phyloP scores from a whole-genome alignment of 2,888 invertebrate species.

The Creontiades dilutus region DNA sequence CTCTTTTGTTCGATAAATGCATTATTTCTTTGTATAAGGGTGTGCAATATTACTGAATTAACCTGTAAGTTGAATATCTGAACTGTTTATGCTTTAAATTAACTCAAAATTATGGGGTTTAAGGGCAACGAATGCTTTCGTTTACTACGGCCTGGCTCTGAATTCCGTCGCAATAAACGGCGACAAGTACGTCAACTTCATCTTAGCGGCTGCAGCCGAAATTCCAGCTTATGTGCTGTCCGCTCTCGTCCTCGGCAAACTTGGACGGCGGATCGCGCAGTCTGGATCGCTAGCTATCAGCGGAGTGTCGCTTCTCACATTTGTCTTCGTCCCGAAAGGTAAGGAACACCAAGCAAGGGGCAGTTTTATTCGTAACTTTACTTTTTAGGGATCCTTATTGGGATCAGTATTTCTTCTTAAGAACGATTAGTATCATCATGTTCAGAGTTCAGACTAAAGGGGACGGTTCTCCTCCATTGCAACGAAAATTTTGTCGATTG shows the following conservation, averaged over 20 bases:
- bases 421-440: too few species aligned
- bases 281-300: conserved; percentile 75
- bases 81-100: not conserved
- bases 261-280: conserved; percentile 75
- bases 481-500: too few species aligned
- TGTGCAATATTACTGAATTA: too few species aligned
- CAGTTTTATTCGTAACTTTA: too few species aligned
- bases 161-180: conserved; percentile 88
- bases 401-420: too few species aligned
- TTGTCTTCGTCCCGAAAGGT: conserved; percentile 76
- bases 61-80: too few species aligned
- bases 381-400: too few species aligned
- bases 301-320: conserved; percentile 79
- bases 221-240: conserved; percentile 77
- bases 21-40: too few species aligned
- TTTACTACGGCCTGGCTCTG: conserved; percentile 89
- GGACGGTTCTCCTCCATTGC: too few species aligned
- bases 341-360: not conserved
- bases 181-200: conserved; percentile 88
- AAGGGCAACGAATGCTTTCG: conserved; percentile 85
- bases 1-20: too few species aligned
- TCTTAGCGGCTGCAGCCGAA: conserved; percentile 78
- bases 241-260: conserved; percentile 75
- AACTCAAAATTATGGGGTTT: not conserved
- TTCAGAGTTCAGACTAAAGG: too few species aligned